Base-by-base conservation (phyloP, 2,888 invertebrate genomes). In the Zhuqinia jingwanae region DNA sequence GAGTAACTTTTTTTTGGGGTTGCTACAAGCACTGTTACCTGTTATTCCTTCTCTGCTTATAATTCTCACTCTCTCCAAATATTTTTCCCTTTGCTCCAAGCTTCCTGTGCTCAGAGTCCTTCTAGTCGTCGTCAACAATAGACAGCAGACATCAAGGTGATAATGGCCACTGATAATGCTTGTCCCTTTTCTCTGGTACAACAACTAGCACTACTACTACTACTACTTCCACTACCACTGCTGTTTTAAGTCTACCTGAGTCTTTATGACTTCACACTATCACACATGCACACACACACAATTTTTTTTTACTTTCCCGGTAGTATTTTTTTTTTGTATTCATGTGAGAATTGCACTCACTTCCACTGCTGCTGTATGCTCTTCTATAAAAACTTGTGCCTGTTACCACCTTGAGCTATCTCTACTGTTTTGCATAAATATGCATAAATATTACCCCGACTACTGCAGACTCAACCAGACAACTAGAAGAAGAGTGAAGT, bases 401-500 rank as follows among this genome's bases (percentile, higher is more conserved):
- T 73, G 2, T 25, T 73, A 17, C 50, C 53, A 17, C 75, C 50
- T 50, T 11, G 25, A 75, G 75, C 53, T n/a, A 47, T 47, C 78
- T 56, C 8, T 47, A 27, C 56, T 80, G 65, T 50, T 80, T 80
- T 80, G 68, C 80, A 80, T 68, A 50, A 80, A 80, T 80, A 80
- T 80, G 80, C 80, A 80, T 80, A 80, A 80, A 77, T 75, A 50
- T 50, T 68, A n/a, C n/a, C n/a, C n/a, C n/a, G n/a, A n/a, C n/a
- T n/a, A 22, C 42, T 36, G 8, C 5, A 36, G 36, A 3, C 36
- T 36, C 36, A 36, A 6, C 36, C 36, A 36, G 45, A 45, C 17
- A 79, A n/a, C n/a, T n/a, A n/a, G 47, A 20, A 80, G n/a, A 65
- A 6, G 56, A 80, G 65, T 50, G 30, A 68, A 20, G 50, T 80